Base-by-base conservation (phyloP, 2,113 vertebrate species). In the Grus americana region DNA sequence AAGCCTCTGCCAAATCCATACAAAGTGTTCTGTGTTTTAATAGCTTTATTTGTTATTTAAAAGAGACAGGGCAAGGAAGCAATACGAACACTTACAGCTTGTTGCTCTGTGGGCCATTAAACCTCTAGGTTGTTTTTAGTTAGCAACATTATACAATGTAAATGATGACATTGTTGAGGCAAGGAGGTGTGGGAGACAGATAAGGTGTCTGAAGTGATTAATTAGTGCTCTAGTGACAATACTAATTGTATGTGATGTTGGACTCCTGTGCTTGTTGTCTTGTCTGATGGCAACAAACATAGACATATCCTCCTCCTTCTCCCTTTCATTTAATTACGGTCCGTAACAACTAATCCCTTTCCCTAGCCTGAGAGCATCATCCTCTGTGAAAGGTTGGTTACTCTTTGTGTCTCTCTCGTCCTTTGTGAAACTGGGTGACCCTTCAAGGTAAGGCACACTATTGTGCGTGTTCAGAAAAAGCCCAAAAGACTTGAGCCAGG, bases 171-270 rank as follows among this genome's bases (percentile, higher is more conserved):
- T 34, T 65, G 58, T 71, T 75, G 76, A 66, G 84, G 38, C 61
- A 72, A 42, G 63, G 91, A 89, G 59, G 76, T 94, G 67, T 93
- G 71, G 79, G 93, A 92, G 87, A 92, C 79, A 87, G 87, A 89
- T 88, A 90, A 92, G 46, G 49, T 95, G 87, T 96, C 95, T 78
- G 46, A 96, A 93, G 32, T 93, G 90, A 97, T 95, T 91, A 94
- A 94, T 78, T 96, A 61, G 22, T 58, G 50, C 52, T 86, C 27
- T 34, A 58, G 79, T 83, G 86, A 89, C 68, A 93, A 47, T 67
- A 23, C 44, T 95, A 96, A 96, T 95, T 95, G 54, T 40, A 55
- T 86, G 73, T 75, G 80, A 63, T 86, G 85, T 58, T 86, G 82
- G 63, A 86, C 75, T 92, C 55, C 32, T 71, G 21, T 58, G 50